Evolutionary conservation across 2,888 invertebrate genomes (phyloP).

Genomic region (Agrochola lychnidis): DNA sequence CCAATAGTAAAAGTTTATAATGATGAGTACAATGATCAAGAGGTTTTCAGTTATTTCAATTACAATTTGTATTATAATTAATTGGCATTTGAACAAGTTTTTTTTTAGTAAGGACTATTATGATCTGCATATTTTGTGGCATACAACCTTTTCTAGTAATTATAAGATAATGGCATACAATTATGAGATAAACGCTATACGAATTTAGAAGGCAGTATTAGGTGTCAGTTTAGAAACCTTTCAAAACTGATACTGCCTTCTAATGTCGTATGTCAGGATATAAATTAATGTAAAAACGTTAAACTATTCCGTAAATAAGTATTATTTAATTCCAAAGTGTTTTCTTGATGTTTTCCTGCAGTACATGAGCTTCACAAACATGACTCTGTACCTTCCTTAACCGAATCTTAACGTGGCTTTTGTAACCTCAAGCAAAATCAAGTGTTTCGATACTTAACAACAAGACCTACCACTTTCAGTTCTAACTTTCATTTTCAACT

Average conservation of each 20-base stretch:
- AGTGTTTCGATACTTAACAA: not conserved
- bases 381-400: not conserved
- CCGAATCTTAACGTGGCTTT: not conserved
- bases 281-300: no score
- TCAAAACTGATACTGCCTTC: no score
- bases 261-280: no score
- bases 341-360: no score
- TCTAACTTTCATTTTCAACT: conserved; percentile 43
- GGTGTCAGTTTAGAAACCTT: no score
- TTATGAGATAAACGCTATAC: no score
- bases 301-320: no score
- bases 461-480: conserved; percentile 4
- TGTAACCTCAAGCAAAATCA: not conserved
- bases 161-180: no score
- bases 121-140: no score
- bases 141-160: no score
- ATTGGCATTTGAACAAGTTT: not conserved
- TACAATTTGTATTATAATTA: not conserved
- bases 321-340: no score
- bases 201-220: no score
- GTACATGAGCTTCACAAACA: not conserved
- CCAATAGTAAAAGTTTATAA: not conserved
- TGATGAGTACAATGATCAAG: not conserved
- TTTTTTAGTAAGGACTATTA: not conserved
- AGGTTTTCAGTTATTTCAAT: not conserved